Evolutionary conservation across 1,140 invertebrate genomes (phyloP), one percentile per base, ranked within the genome.

Genomic region (Mya arenaria): DNA sequence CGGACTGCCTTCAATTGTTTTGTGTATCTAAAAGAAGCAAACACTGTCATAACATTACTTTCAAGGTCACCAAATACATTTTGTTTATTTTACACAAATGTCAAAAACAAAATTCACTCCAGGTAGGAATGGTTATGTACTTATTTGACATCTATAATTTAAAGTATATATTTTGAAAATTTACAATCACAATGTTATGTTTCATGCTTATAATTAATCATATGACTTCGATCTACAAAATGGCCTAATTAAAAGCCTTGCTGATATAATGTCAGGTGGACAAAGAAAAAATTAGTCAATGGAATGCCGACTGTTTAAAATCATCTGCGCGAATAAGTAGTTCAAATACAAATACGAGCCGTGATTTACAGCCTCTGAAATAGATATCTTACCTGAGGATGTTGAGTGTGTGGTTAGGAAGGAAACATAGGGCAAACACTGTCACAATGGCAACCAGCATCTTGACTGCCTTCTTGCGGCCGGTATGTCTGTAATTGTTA

Each of bases 401-500:
- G 30, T 65, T 65, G 10, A 65, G 62, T 30, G 39, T 4, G 23
- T 65, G 62, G 10, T 34, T 36, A 36, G 62, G 62, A 36, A 65
- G 62, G 30, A 32, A 68, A 23, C 65, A 39, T 13, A 68, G 25
- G 8, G 25, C 65, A 68, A 68, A 68, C 15, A 68, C 65, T 41
- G 30, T 28, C 15, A 68, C 65, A 4, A 68, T 28, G 25, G 65
- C 65, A 5, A 68, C 34, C 4, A 68, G 34, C 65, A 68, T 68
- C 44, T 34, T 36, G 4, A 39, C 65, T 15, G 65, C 65, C n/a
- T 68, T 68, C 37, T 68, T 68, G 13, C 65, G 6, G n/a, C 65
- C 39, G 10, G n/a, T 36, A 65, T 13, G 5, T 13, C 13, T 5
- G 39, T 17, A 30, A 32, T 36, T 30, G 30, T 36, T 65, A n/a